Percentiles rank a stretch among this genome's conserved stretches.
These are phyloP conservation scores for Abramis brama DNA, from an alignment of 2,113 vertebrate genomes.

Conservation along the genomic window DNA sequence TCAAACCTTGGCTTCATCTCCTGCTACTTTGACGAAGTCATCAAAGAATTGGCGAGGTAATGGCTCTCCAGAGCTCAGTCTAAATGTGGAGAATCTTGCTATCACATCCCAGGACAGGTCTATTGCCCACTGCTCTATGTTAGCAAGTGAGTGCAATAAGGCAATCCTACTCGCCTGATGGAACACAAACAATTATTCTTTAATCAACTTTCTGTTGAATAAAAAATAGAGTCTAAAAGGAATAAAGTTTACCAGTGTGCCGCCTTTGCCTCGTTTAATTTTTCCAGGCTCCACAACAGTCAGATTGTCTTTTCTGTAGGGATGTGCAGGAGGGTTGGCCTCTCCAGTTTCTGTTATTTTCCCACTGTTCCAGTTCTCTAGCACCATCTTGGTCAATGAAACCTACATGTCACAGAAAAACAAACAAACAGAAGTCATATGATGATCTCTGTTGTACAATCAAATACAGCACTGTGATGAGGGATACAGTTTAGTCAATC, in stretches of 20 bases:
- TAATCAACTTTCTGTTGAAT: background rate
- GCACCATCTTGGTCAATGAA: conserved; percentile 64
- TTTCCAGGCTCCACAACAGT: conserved; percentile 68
- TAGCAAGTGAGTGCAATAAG: conserved; percentile 71
- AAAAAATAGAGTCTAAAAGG: background rate
- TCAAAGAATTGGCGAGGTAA: conserved; percentile 69
- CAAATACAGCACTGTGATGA: background rate
- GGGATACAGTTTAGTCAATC: background rate
- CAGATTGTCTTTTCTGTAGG: conserved; percentile 64
- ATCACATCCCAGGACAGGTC: conserved; percentile 74
- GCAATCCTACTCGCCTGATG: conserved; percentile 70
- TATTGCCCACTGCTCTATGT: conserved; percentile 75
- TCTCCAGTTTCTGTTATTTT: conserved; percentile 67
- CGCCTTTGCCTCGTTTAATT: conserved; percentile 74
- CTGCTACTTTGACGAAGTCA: conserved; percentile 73
- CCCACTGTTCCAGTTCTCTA: conserved; percentile 64
- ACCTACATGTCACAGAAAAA: conserved; percentile 57
- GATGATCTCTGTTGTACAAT: background rate
- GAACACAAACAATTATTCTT: background rate
- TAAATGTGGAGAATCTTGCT: conserved; percentile 64
- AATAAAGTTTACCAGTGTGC: conserved; percentile 65
- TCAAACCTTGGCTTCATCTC: conserved; percentile 72
- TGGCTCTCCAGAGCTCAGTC: conserved; percentile 56
- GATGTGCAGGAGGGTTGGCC: conserved; percentile 62
- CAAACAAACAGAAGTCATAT: background rate